Conservation (phyloP, 2,113 vertebrate species). For the Syrrhaptes paradoxus region DNA sequence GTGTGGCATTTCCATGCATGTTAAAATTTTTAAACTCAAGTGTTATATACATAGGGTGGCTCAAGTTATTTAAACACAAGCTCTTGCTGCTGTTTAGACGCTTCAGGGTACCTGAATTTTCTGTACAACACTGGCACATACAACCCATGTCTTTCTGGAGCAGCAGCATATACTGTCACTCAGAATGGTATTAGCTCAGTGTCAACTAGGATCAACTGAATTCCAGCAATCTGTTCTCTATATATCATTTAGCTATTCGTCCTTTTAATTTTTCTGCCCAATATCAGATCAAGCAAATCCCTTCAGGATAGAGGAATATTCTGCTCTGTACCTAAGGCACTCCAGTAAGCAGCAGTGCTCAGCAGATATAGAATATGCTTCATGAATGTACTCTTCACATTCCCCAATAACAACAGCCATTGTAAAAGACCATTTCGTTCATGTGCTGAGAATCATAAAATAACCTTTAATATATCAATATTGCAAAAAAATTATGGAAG, state of each 20-base stretch:
- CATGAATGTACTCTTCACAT: not conserved
- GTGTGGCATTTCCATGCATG: fast-evolving
- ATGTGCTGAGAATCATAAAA: not conserved
- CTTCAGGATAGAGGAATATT: not conserved
- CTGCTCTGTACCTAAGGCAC: not conserved
- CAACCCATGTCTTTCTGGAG: not conserved
- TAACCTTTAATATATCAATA: not conserved
- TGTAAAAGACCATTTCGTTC: not conserved
- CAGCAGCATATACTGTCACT: not conserved
- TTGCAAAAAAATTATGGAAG: not conserved
- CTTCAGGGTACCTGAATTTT: not conserved
- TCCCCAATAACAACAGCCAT: not conserved
- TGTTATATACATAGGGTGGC: not conserved
- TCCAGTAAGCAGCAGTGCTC: not conserved
- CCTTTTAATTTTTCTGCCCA: not conserved
- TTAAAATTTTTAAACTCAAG: not conserved
- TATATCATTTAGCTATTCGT: not conserved
- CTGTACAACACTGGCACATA: not conserved
- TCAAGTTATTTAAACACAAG: not conserved
- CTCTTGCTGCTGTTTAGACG: not conserved
- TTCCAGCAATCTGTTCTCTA: not conserved
- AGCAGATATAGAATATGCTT: not conserved
- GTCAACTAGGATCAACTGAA: not conserved
- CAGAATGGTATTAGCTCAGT: not conserved
- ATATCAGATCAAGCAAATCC: not conserved